Base-by-base conservation (phyloP, 2,113 vertebrate genomes). In the Galemys pyrenaicus region DNA sequence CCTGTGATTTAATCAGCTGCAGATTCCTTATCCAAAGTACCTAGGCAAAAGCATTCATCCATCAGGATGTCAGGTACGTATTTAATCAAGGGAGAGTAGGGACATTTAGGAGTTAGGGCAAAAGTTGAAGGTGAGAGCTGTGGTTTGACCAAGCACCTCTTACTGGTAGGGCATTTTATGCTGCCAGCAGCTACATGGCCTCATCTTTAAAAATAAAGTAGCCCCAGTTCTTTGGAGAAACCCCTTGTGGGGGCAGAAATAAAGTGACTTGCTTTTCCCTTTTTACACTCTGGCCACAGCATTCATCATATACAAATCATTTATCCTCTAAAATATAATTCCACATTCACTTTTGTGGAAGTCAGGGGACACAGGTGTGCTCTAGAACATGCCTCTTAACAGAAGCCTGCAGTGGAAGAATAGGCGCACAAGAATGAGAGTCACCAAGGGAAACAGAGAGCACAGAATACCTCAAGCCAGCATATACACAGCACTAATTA, bases 1-100 rank as follows among this genome's bases (percentile, higher is more conserved):
- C 49, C 87, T 70, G 80, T 39, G 87, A 94, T 84, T 80, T 71
- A 83, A 87, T 92, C 93, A 90, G 86, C 44, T 20, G 37, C 86
- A 87, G 75, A 28, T 70, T 46, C 68, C 26, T 79, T 56, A 46
- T n/a, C 80, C 94, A 54, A 15, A 11, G 75, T 12, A 44, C 86
- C 85, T n/a, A 32, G 30, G 32, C 8, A 9, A 58, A 62, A 37
- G 65, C 58, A 70, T 71, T 70, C 77, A 77, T 87, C 91, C 77
- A 83, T 67, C 64, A 81, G 56, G 19, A n/a, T 64, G 91, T 67
- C 90, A 65, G 84, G 87, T 54, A 4, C 46, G 12, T 51, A 70
- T 90, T 92, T 89, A 65, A 92, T 20, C 67, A 79, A n/a, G 24
- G 68, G 60, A 2, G 6, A 41, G 35, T 26, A 28, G 39, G 49